phyloP scores from a whole-genome alignment of 1,140 invertebrate species.

The Wiebesia pumilae region DNA sequence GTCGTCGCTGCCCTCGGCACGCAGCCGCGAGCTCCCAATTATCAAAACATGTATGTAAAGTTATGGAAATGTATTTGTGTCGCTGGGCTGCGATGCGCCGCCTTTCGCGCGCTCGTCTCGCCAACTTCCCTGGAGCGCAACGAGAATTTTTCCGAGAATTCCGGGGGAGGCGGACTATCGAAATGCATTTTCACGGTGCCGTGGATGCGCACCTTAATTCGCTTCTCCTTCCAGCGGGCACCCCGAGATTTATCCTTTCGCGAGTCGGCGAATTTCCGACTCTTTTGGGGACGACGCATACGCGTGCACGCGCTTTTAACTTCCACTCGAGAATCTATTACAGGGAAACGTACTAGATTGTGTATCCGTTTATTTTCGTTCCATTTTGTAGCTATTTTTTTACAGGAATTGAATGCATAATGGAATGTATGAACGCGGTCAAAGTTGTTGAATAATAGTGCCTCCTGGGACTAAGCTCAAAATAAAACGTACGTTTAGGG shows the following conservation, averaged over 20 bases:
- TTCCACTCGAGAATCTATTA: slow-evolving; percentile 4
- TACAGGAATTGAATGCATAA: neutral
- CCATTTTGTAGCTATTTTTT: neutral
- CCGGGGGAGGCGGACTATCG: slow-evolving; percentile 23
- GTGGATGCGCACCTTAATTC: slow-evolving; percentile 34
- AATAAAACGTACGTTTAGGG: too few species aligned
- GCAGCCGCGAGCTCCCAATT: slow-evolving; percentile 61
- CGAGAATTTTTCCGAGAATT: slow-evolving; percentile 59
- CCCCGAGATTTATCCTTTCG: slow-evolving; percentile 28
- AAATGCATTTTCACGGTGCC: slow-evolving; percentile 51
- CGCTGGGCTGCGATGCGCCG: slow-evolving; percentile 59
- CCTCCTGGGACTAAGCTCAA: too few species aligned
- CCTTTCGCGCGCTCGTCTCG: slow-evolving; percentile 54
- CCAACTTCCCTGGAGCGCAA: slow-evolving; percentile 60
- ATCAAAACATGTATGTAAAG: slow-evolving; percentile 74
- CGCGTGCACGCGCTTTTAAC: neutral
- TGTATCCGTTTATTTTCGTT: neutral
- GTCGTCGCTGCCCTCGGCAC: neutral
- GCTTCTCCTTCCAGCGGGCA: slow-evolving; percentile 16
- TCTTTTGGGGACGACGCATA: neutral
- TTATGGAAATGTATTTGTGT: slow-evolving; percentile 71
- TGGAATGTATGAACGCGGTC: neutral
- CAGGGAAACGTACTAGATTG: neutral
- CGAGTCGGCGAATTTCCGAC: slow-evolving; percentile 45
- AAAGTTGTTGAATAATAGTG: neutral